Evolutionary conservation across 2,113 vertebrate species (phyloP).

Genomic region (Odontesthes bonariensis): DNA sequence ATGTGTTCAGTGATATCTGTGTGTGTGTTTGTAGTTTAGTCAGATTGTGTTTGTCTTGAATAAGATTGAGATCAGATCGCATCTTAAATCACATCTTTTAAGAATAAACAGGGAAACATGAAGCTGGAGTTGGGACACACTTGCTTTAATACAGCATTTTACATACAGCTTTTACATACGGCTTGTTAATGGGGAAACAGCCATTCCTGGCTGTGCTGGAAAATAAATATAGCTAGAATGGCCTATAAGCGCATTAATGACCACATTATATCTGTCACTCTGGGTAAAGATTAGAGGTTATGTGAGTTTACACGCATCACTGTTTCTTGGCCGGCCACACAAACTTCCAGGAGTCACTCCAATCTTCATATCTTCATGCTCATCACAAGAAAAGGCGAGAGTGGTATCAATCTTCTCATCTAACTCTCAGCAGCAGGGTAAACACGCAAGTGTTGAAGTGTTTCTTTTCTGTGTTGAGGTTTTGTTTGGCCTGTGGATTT

Average conservation of each 20-base stretch:
- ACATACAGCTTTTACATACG: too few species aligned
- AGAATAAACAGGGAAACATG: too few species aligned
- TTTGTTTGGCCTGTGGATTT: conserved; percentile 1
- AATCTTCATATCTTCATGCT: background rate
- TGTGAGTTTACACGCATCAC: background rate
- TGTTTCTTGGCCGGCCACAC: background rate
- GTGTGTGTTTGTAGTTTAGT: background rate
- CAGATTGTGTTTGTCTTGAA: background rate
- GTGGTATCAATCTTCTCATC: conserved; percentile 6
- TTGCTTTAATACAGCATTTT: too few species aligned
- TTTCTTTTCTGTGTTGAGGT: conserved; percentile 1
- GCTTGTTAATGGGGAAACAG: background rate
- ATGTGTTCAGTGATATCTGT: background rate
- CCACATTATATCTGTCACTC: background rate
- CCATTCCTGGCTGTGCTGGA: background rate
- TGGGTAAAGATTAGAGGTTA: background rate
- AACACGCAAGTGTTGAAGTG: conserved; percentile 5
- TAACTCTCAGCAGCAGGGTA: background rate
- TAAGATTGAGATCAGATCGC: background rate
- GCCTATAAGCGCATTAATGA: conserved; percentile 1
- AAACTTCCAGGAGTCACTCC: background rate
- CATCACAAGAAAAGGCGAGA: background rate
- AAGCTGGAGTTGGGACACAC: too few species aligned
- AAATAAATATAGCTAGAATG: background rate
- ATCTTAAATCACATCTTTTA: too few species aligned